Evolutionary conservation across 2,888 invertebrate genomes (phyloP), one percentile per base, ranked within the genome.

Genomic region (Xestia c-nigrum): DNA sequence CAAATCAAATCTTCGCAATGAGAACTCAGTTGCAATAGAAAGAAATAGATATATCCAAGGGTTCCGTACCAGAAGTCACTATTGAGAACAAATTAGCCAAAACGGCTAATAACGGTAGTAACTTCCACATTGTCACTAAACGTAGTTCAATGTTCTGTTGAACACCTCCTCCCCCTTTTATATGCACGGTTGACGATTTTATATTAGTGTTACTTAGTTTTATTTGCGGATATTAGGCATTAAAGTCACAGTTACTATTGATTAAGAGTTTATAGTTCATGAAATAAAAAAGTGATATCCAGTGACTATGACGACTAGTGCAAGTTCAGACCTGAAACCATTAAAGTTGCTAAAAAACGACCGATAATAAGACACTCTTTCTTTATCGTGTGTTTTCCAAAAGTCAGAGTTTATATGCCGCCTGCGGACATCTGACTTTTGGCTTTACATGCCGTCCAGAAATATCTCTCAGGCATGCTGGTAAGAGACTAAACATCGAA

Each of bases 111-210:
- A 75, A 21, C 52, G 73, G 7, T 52, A 83, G 81, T 72, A 67
- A 74, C 80, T 85, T 85, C 86, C 87, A 85, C 89, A 89, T 89
- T 52, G 67, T 78, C 63, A 82, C 84, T 67, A 55, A 55, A 61
- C 16, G 24, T 64, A 46, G 16, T 61, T 10, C 65, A 70, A 73
- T 66, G 66, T 57, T 66, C 19, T 57, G 40, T 61, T 7, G 43
- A 14, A n/a, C 10, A 40, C 19, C 24, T 9, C 31, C 46, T 38
- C 38, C n/a, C 55, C 47, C 59, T 84, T 87, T 71, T 88, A 82
- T 86, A 88, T 4, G 9, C 12, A 61, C 7, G 38, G 16, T 50
- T 69, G 3, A 65, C 57, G 24, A 65, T 68, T 72, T 67, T 21
- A 73, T 61, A 72, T 46, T 55, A 59, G n/a, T 57, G 14, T 14